Evolutionary conservation across 2,113 vertebrate genomes (phyloP), one percentile per base, ranked within the genome.

Genomic region (Orientallactaga bullata): DNA sequence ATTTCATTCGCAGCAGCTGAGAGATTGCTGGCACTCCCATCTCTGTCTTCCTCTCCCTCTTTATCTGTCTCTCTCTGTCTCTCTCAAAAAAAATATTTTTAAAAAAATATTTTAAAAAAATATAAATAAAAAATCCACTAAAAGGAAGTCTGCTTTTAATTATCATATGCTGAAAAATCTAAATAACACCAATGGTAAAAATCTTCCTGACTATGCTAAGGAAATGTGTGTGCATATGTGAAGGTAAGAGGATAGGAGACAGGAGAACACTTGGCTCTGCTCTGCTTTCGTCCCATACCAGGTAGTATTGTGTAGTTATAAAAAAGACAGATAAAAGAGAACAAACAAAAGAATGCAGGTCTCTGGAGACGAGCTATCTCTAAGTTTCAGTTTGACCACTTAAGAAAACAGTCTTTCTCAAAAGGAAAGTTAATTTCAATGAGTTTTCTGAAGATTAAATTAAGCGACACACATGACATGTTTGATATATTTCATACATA

Each of bases 221-320:
- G 74, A 77, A 58, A 12, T 24, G 2, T 3, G 1, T 2, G 12
- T 9, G 5, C 8, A 18, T 0, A 1, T 16, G 6, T 66, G 9
- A 55, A 16, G 12, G 2, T 2, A 18, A 13, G 47, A 47, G 8
- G 2, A 6, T 2, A 61, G 13, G 42, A 71, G 35, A 24, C 24
- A 26, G 51, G 26, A 66, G 23, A 35, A 10, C 2, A 0, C 51
- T 32, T 21, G 2, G 5, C 51, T 72, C 16, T 4, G 3, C n/a
- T 85, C 28, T 47, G 7, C 16, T 80, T 18, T 3, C n/a, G 3
- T 23, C 3, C 11, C 37, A 21, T 42, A 15, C 16, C 37, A 84
- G 23, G 47, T 51, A 18, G 11, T 72, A 39, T 16, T 4, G 16
- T 13, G 24, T 42, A 15, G 10, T 28, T n/a, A 20, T 2, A 3